Percentiles rank a stretch among this genome's conserved stretches.
phyloP scores from a whole-genome alignment of 2,113 vertebrate species.

The Cariama cristata region DNA sequence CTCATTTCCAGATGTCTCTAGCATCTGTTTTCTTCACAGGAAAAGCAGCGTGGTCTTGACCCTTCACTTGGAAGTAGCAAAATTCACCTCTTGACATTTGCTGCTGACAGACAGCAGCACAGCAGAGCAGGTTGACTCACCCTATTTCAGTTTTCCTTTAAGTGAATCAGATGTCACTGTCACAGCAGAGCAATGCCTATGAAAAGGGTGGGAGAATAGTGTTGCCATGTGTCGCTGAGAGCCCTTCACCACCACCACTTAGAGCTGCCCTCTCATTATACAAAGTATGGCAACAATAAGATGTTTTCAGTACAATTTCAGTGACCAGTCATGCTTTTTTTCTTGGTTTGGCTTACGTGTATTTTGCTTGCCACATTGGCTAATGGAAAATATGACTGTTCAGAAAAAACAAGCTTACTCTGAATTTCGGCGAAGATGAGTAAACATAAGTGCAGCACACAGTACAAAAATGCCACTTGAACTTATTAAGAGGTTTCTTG shows the following conservation, averaged over 20 bases:
- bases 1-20: background rate
- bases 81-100: background rate
- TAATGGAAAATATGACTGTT: background rate
- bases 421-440: background rate
- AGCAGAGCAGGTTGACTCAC: background rate
- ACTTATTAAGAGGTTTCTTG: background rate
- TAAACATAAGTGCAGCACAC: background rate
- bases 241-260: background rate
- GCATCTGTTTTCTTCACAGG: background rate
- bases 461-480: background rate
- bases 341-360: background rate
- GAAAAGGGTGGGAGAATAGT: background rate
- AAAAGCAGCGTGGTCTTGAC: background rate
- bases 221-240: fast-evolving
- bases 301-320: background rate
- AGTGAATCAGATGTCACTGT: background rate
- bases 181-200: background rate
- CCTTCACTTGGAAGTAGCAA: background rate
- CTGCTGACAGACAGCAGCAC: background rate
- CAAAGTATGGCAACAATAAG: background rate
- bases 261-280: background rate
- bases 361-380: background rate
- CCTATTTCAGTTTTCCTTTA: background rate
- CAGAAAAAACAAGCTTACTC: background rate
- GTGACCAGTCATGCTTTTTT: background rate